Evolutionary conservation across 1,140 invertebrate genomes (phyloP), one percentile per base, ranked within the genome.

Genomic region (Helicorthomorpha holstii): DNA sequence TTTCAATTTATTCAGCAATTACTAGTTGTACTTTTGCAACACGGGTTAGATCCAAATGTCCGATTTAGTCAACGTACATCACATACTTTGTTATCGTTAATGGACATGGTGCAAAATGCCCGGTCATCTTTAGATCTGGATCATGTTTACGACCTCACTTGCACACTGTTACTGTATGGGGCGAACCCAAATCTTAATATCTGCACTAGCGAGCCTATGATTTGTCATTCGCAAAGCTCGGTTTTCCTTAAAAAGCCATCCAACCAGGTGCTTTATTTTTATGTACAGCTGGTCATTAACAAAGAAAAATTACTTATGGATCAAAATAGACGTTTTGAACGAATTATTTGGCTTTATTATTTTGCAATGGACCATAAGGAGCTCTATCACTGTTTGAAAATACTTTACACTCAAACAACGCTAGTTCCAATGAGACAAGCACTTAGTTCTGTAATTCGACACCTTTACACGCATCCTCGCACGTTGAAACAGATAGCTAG

Each of bases 21-120:
- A 19, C 62, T 83, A 45, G 72, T 81, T 25, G 63, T 82, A 27
- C 61, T 83, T 42, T 65, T 83, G 44, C 78, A 78, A 56, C 77
- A 82, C 61, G 78, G 78, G 26, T 65, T 83, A 21, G 77, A 83
- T 65, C 78, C 63, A 14, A 81, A 80, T 61, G 70, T 68, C 2
- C 53, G 61, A 7, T 69, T 73, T 52, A 69, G 66, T 26, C 63
- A 73, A 57, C 63, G 73, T 38, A 75, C 70, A 2, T 77, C 79
- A 58, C 79, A 82, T 59, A 80, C 81, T 57, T 67, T 83, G 19
- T 73, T 80, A 54, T 75, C 58, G 65, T 50, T 71, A 3, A 61
- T 82, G 66, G 80, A 82, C 60, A 80, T 82, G 77, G 77, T 82
- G 34, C 73, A 77, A 56, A 78, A 78, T 64, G 77, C 80, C 12